Base-by-base conservation (phyloP, 2,797 vertebrate genomes). In the Argyrosomus regius region DNA sequence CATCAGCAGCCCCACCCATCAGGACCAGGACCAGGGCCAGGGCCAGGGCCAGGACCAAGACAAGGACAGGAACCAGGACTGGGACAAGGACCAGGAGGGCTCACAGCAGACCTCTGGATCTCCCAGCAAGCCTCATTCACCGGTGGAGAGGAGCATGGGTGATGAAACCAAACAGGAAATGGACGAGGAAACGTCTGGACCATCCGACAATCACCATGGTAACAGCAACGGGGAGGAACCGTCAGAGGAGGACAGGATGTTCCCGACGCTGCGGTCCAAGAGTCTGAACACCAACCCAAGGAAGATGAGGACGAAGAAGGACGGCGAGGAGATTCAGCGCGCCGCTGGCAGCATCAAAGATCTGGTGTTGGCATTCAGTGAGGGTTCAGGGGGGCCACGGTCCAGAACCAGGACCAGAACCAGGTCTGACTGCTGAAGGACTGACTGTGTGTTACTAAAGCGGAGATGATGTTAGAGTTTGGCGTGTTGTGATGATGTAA, bases 241-340 rank as follows among this genome's bases (percentile, higher is more conserved):
- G 0, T 12, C 86, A 3, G 95, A 94, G 78, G 88, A 95, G 24
- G 95, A 96, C 81, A 94, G 92, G 87, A 93, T 91, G 31, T 97
- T 96, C 83, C 94, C 94, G 0, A 92, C 95, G 4, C 91, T 94
- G n/a, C 95, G 97, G 81, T 99, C 98, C 22, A 97, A 97, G 90
- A 99, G 98, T 90, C 95, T 98, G 84, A 96, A 97, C 12, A 87
- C 91, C 80, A 96, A 95, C 75, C 95, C 95, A 4, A 87, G 84
- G 77, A 96, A 93, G 81, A 82, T 1, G 1, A 82, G 78, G 41
- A 94, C 78, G 26, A 63, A 87, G 71, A 94, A 86, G 83, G 94
- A 95, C 82, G 91, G 81, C 9, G 54, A 94, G 22, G 85, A 91
- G 54, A 93, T 88, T 66, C 92, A 91, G 0, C 94, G 93, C 2